Conservation (phyloP, 2,113 vertebrate species). For the Lophotis ruficrista region DNA sequence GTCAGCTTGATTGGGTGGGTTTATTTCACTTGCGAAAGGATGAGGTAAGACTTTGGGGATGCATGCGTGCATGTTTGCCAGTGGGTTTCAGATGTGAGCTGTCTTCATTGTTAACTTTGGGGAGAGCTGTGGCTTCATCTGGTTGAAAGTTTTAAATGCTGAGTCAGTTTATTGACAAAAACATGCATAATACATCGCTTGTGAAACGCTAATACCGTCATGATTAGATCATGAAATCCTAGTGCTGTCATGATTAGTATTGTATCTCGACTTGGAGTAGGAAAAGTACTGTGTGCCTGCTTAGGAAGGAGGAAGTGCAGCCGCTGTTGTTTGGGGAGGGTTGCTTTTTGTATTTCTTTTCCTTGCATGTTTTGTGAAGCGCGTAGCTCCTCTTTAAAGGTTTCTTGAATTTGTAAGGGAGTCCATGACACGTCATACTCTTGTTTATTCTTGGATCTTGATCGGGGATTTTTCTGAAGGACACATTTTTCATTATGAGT, state of each 20-base stretch:
- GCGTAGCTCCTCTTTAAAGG: slow-evolving; percentile 36
- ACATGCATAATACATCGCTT: background rate
- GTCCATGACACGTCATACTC: slow-evolving; percentile 40
- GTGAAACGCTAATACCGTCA: slow-evolving; percentile 61
- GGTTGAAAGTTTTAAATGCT: slow-evolving; percentile 34
- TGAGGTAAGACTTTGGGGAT: background rate
- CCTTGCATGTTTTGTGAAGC: slow-evolving; percentile 17
- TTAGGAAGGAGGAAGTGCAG: slow-evolving; percentile 16
- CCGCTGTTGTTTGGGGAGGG: background rate
- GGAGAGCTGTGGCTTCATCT: slow-evolving; percentile 37
- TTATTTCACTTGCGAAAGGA: slow-evolving; percentile 20
- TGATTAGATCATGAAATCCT: slow-evolving; percentile 48
- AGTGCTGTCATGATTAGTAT: slow-evolving; percentile 19
- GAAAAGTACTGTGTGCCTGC: slow-evolving; percentile 41
- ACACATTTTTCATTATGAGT: slow-evolving; percentile 72
- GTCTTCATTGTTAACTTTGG: slow-evolving; percentile 21
- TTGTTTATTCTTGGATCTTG: slow-evolving; percentile 70
- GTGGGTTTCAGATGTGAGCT: slow-evolving; percentile 48
- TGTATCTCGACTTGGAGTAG: background rate
- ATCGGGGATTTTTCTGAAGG: slow-evolving; percentile 72
- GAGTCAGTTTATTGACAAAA: slow-evolving; percentile 61
- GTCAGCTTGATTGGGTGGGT: background rate
- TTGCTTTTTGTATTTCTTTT: slow-evolving; percentile 3
- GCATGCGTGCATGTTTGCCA: background rate
- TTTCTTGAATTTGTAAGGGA: slow-evolving; percentile 64